These are phyloP conservation scores for Torymus texanus DNA, from an alignment of 2,888 invertebrate species.

Conservation along the genomic window DNA sequence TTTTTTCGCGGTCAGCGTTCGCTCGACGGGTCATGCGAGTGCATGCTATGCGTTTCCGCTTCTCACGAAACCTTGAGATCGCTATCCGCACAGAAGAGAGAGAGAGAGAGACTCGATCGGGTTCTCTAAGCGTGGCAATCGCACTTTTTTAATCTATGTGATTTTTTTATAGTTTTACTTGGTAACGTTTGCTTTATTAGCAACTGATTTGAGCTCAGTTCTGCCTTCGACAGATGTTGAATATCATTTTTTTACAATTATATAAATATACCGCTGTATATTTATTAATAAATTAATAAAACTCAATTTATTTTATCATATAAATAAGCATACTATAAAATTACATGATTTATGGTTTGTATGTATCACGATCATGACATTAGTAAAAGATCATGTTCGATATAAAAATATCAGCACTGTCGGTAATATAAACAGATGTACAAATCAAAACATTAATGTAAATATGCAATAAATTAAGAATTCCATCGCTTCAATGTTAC, in stretches of 20 bases:
- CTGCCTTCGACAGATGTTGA: too few species aligned
- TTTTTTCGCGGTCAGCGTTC: constrained; percentile 9
- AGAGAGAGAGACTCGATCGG: constrained; percentile 5
- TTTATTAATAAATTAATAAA: too few species aligned
- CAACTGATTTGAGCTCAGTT: too few species aligned
- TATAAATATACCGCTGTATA: too few species aligned
- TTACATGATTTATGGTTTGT: too few species aligned
- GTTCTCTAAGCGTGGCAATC: constrained; percentile 28
- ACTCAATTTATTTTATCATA: too few species aligned
- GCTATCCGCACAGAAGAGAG: constrained; percentile 11
- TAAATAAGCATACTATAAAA: too few species aligned
- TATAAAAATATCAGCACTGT: too few species aligned
- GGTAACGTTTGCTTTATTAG: not conserved
- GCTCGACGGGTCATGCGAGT: constrained; percentile 11
- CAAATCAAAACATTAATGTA: not conserved
- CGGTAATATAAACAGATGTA: too few species aligned
- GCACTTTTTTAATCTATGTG: constrained; percentile 4
- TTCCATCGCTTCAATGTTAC: not conserved
- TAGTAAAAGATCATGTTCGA: too few species aligned
- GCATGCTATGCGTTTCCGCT: constrained; percentile 42
- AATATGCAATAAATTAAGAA: not conserved
- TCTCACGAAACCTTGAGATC: constrained; percentile 52
- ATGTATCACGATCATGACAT: too few species aligned
- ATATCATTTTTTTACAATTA: too few species aligned
- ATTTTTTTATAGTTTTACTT: constrained; percentile 17